Percentiles rank a stretch among this genome's conserved stretches.
Conservation (phyloP, 2,888 invertebrate species). For the Acanthosepion lycidas region DNA sequence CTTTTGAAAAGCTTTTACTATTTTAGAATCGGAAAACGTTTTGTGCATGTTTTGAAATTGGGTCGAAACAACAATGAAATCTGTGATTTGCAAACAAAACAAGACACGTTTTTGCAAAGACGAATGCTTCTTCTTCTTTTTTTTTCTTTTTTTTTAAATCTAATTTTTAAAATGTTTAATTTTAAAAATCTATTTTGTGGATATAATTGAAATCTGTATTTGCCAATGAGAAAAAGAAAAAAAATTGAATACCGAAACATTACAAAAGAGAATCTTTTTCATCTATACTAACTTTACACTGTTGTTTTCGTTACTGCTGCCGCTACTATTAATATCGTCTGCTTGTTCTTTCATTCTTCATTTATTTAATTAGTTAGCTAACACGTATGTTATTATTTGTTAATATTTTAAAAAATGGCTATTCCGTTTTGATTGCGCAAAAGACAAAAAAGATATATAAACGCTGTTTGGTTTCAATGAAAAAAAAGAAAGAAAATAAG, state of each 20-base stretch:
- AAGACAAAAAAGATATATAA: too few species aligned
- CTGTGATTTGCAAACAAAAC: background rate
- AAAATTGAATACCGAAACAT: background rate
- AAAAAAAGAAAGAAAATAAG: too few species aligned
- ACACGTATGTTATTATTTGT: too few species aligned
- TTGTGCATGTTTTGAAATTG: background rate
- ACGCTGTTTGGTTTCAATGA: too few species aligned
- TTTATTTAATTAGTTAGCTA: too few species aligned
- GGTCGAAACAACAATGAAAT: background rate
- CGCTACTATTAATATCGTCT: too few species aligned
- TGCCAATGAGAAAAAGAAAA: background rate
- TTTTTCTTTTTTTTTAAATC: background rate
- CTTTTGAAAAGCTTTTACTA: background rate
- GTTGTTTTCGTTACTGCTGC: background rate
- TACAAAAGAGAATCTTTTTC: background rate
- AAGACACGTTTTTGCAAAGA: background rate
- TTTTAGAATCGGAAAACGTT: background rate
- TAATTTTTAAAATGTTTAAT: background rate
- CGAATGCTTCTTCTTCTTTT: background rate
- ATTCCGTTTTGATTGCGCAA: too few species aligned
- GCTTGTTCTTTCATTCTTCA: too few species aligned
- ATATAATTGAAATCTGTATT: background rate
- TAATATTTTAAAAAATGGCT: too few species aligned
- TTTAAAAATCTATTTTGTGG: background rate
- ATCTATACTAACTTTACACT: background rate